A percentile compares a stretch with the other conserved stretches of the same genome.
Evolutionary conservation across 1,140 invertebrate genomes (phyloP).

Genomic region (Drosophila kohkoa): DNA sequence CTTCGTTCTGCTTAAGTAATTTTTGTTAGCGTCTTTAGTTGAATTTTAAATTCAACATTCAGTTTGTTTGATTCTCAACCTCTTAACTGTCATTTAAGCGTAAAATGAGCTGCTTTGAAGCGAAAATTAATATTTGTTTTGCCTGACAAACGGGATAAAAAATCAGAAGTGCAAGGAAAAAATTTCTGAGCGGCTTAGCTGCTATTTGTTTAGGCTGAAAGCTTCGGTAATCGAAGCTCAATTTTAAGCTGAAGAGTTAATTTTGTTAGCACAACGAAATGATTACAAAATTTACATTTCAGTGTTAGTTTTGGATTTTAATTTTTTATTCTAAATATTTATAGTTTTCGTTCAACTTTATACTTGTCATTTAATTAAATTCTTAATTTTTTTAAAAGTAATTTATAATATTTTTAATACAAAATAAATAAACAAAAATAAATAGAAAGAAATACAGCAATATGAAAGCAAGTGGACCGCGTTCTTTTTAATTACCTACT

Average conservation of each 20-base stretch:
- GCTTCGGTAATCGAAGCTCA: slow-evolving; percentile 12
- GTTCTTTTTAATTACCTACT: slow-evolving; percentile 52
- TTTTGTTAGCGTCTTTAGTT: neutral
- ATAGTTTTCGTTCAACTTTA: too few species aligned
- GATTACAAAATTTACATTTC: slow-evolving; percentile 20
- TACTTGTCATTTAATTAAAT: neutral
- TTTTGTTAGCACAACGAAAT: slow-evolving; percentile 6
- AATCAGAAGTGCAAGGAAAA: slow-evolving; percentile 20
- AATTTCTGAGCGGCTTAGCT: slow-evolving; percentile 26
- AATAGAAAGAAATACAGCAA: slow-evolving; percentile 29
- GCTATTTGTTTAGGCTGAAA: slow-evolving; percentile 57
- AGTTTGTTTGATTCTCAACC: slow-evolving; percentile 57
- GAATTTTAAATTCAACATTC: slow-evolving; percentile 23
- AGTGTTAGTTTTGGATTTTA: too few species aligned
- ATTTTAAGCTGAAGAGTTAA: slow-evolving; percentile 24
- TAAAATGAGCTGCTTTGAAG: slow-evolving; percentile 72
- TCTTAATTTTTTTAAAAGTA: neutral
- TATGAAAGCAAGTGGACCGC: slow-evolving; percentile 43
- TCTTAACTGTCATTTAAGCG: slow-evolving; percentile 61
- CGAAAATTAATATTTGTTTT: slow-evolving; percentile 64
- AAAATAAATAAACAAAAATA: neutral
- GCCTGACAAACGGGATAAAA: slow-evolving; percentile 4
- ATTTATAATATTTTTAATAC: neutral
- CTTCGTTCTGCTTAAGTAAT: slow-evolving; percentile 12
- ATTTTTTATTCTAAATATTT: too few species aligned